A percentile compares a stretch with the other conserved stretches of the same genome.
These are phyloP conservation scores for Chelonia mydas DNA, from an alignment of 2,797 vertebrate species.

Conservation along the genomic window DNA sequence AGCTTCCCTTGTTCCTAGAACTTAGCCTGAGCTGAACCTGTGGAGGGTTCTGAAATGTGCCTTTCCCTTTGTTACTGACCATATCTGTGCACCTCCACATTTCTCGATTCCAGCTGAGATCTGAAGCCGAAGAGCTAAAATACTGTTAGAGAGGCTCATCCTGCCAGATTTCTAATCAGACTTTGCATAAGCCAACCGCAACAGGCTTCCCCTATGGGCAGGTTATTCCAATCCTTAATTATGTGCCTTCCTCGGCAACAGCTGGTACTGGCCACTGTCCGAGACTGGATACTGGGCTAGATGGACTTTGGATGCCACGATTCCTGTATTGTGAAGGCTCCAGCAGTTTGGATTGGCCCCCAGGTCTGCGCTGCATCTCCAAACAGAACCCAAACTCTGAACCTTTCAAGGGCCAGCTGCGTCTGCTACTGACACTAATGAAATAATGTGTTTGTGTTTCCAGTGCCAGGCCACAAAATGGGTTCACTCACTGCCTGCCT, in stretches of 20 bases:
- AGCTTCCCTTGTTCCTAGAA: not conserved
- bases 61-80: not conserved
- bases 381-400: not conserved
- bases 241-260: not conserved
- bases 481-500: not conserved
- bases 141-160: not conserved
- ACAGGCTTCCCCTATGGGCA: not conserved
- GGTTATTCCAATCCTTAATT: not conserved
- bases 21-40: not conserved
- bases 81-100: not conserved
- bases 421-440: not conserved
- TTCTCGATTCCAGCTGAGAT: not conserved
- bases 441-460: not conserved
- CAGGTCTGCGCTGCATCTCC: not conserved
- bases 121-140: not conserved
- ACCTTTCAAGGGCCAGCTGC: not conserved
- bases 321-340: rapidly evolving
- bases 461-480: not conserved
- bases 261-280: not conserved
- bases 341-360: not conserved
- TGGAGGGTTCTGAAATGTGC: not conserved
- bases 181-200: not conserved
- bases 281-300: not conserved
- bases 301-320: not conserved
- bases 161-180: not conserved